Evolutionary conservation across 2,113 vertebrate species (phyloP).

Genomic region (Nesogale talazaci): DNA sequence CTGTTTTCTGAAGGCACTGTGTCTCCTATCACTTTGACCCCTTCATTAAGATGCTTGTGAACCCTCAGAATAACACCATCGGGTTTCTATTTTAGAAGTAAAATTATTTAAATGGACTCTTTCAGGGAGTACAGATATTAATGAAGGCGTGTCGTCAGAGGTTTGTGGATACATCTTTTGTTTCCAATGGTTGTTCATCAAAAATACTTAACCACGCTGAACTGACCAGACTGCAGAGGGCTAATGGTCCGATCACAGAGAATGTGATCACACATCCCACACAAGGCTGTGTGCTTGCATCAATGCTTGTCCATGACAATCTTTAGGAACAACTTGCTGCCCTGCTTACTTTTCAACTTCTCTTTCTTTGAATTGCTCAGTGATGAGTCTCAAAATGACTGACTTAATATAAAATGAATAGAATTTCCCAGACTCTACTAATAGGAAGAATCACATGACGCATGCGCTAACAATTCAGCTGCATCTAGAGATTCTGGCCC

Average conservation of each 20-base stretch:
- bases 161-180: not conserved
- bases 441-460: not conserved
- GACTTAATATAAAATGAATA: not conserved
- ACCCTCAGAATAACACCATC: not conserved
- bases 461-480: not conserved
- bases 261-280: not conserved
- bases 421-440: not conserved
- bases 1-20: not conserved
- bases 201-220: not conserved
- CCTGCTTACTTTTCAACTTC: not conserved
- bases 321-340: not conserved
- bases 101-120: slow-evolving; percentile 5
- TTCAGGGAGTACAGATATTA: not conserved
- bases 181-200: not conserved
- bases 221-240: not conserved
- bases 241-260: not conserved
- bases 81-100: not conserved
- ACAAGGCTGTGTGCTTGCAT: too few species aligned
- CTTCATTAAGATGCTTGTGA: not conserved
- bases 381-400: not conserved
- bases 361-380: not conserved
- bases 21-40: not conserved
- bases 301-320: not conserved
- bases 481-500: not conserved
- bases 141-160: not conserved